Percentiles rank a stretch among this genome's conserved stretches.
phyloP scores from a whole-genome alignment of 2,888 invertebrate species.

The Corbicula japonica region DNA sequence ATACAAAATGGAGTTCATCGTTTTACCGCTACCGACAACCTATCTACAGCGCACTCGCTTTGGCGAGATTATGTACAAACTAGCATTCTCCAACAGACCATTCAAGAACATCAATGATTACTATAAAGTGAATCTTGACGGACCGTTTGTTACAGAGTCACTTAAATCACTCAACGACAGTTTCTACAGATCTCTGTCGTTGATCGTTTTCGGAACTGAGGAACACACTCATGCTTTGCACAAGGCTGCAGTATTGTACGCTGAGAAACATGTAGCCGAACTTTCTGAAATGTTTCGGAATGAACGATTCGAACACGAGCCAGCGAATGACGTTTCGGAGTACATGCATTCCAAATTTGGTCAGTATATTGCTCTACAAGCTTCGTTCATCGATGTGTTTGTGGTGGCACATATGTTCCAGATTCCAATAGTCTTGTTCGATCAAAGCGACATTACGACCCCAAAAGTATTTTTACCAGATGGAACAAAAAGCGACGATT shows the following conservation, averaged over 20 bases:
- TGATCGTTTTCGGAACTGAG: not conserved
- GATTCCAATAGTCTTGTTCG: not conserved
- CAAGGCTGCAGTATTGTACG: not conserved
- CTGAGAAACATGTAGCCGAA: not conserved
- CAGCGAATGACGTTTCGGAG: not conserved
- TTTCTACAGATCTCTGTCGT: not conserved
- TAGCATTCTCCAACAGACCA: not conserved
- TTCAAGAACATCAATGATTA: not conserved
- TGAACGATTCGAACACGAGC: not conserved
- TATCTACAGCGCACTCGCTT: conserved; percentile 1
- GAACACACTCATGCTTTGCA: not conserved
- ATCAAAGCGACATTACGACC: not conserved
- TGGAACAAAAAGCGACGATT: not conserved
- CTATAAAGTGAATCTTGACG: not conserved
- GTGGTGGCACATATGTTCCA: not conserved
- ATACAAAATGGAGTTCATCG: too few species aligned
- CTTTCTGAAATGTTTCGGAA: not conserved
- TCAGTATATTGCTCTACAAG: not conserved
- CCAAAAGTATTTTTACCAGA: not conserved
- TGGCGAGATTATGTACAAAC: not conserved
- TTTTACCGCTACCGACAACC: conserved; percentile 4
- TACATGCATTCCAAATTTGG: not conserved
- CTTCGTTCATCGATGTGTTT: conserved; percentile 1
- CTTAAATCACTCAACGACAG: not conserved
- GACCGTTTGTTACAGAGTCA: not conserved